Base-by-base conservation (phyloP, 2,888 invertebrate species). In the Pollenia labialis region DNA sequence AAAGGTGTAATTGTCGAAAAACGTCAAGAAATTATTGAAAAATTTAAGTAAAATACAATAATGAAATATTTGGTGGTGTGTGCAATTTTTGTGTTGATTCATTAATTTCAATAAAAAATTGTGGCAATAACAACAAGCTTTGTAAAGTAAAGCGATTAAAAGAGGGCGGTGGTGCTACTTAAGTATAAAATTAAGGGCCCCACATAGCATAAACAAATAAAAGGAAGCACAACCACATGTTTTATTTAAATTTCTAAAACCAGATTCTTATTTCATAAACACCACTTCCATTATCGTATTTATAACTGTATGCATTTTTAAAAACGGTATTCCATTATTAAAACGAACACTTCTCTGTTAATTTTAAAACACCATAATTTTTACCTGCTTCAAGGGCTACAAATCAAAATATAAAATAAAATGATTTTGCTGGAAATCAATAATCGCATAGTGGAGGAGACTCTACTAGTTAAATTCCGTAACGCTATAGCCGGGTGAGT, bases 371-470 rank as follows among this genome's bases (percentile, higher is more conserved):
- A 66, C 9, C 32, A 80, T 64, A 9, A 64, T 71, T 40, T 71
- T 62, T 66, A 54, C 46, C 72, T 74, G 56, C 54, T 66, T 81
- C 42, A 54, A n/a, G 58, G 71, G 62, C 69, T 75, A 66, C n/a
- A 79, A 81, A 85, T 77, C 72, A 81, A 80, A 86, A 80, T 52
- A 76, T 18, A 71, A 87, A 32, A 48, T 68, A 72, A 52, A 79
- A 98, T 98, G 98, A 98, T 98, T 95, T 95, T 98, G 94, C 95
- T 99, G 94, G 99, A 99, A 96, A 98, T 99, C 95, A 98, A 99
- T 95, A 99, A 99, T 95, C 97, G 99, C 94, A 98, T 99, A 94
- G 97, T 99, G 92, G 98, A 99, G 95, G 99, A 99, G 94, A 98
- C 99, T 87, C 95, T 99, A 93, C 96, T 97, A 92, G 96, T 97